Evolutionary conservation across 2,888 invertebrate species (phyloP), one percentile per base, ranked within the genome.

Genomic region (Aricia artaxerxes): DNA sequence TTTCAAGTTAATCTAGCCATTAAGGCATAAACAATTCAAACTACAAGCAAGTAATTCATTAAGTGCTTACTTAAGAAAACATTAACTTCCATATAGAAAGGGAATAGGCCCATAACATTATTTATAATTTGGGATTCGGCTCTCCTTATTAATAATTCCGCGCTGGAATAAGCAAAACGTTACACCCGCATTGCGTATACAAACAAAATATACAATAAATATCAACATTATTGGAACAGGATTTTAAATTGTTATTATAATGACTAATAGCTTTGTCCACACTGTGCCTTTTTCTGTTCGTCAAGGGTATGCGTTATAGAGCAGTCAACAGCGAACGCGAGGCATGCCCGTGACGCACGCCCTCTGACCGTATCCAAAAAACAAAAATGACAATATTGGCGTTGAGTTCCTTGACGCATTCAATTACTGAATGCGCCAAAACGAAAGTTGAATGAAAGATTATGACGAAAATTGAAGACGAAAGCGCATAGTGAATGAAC

Each of bases 61-160:
- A 69, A 69, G 13, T 69, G 35, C 69, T 69, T 69, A 35, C 69
- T 35, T 69, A 69, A 69, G 69, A 35, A 69, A 69, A 69, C 69
- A 69, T 69, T 69, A 69, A 69, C 69, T 69, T 35, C 35, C 69
- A 69, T 69, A 69, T 69, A 35, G 31, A 69, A 69, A 31, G 69
- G 69, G 69, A 69, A 69, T 69, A 69, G 35, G 69, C 35, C 69
- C 69, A 69, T 69, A 69, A 69, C 64, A 69, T 69, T 69, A 69
- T 35, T 69, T 69, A 69, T 69, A 69, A 69, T 69, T 69, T 69
- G 69, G 69, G 69, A 69, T 69, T 69, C 69, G 5, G 69, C 35
- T 69, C 69, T 69, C 35, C 69, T 69, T 69, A 35, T 69, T 69
- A 69, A 69, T 69, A 69, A 69, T 69, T 69, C 69, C 69, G 31